Evolutionary conservation across 2,888 invertebrate genomes (phyloP).

Genomic region (Euproctis similis): DNA sequence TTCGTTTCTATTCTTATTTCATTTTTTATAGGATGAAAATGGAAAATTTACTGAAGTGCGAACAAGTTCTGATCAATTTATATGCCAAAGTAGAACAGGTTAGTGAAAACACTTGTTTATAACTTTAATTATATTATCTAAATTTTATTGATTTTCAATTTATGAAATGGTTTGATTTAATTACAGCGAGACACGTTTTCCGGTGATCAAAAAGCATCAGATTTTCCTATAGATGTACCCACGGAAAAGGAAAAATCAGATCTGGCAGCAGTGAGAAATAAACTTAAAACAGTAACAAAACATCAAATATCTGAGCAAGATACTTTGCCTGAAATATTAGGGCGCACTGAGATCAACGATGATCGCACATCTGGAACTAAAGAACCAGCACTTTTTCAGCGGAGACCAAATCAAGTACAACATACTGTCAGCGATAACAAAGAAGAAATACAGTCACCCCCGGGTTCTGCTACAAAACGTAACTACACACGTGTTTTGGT

Average conservation of each 20-base stretch:
- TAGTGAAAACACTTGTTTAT: too few species aligned
- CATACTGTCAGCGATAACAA: conserved; percentile 3
- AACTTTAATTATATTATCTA: too few species aligned
- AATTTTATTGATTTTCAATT: conserved; percentile 5
- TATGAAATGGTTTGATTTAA: too few species aligned
- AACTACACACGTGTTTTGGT: conserved; percentile 57
- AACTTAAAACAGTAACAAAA: conserved; percentile 46
- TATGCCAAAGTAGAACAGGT: conserved; percentile 80
- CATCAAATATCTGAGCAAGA: conserved; percentile 31
- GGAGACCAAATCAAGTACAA: conserved; percentile 50
- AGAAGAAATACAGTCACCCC: conserved; percentile 10
- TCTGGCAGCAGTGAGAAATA: conserved; percentile 46
- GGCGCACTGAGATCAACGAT: conserved; percentile 46
- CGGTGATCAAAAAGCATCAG: conserved; percentile 17
- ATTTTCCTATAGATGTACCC: conserved; percentile 21
- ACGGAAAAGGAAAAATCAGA: conserved; percentile 29
- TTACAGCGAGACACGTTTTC: conserved; percentile 49
- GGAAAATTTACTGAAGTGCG: conserved; percentile 80
- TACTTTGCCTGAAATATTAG: conserved; percentile 56
- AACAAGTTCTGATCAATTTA: conserved; percentile 80
- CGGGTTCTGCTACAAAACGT: conserved; percentile 25
- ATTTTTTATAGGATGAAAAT: conserved; percentile 78
- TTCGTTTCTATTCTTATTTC: too few species aligned
- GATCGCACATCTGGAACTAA: conserved; percentile 51
- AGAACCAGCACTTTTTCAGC: conserved; percentile 62